Base-by-base conservation (phyloP, 2,797 vertebrate genomes). In the Stomatorhinus walkeri region DNA sequence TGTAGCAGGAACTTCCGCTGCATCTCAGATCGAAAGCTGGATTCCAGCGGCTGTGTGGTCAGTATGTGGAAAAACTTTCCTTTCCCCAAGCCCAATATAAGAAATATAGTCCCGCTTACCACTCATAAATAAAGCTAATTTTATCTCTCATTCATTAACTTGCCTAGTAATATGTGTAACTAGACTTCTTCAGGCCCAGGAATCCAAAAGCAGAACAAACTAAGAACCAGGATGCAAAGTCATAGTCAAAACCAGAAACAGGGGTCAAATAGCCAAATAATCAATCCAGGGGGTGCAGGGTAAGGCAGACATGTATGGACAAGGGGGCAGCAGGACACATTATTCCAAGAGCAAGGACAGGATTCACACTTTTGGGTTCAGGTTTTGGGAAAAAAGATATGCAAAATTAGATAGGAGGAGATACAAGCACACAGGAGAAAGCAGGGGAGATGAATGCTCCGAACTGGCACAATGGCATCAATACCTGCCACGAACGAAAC, bases 1-100 rank as follows among this genome's bases (percentile, higher is more conserved):
- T 99, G 98, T 93, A 99, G 98, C 92, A 97, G 98, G 92, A 99
- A 99, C 90, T 99, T 98, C 92, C 97, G 97, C 90, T 99, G 98
- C 94, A 98, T 99, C 90, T 95, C 98, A 0, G 98, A 99, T 91
- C 96, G 98, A 89, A 99, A 99, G 92, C 95, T 99, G 91, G 98
- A 99, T 94, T 99, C 98, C 0, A 97, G 96, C 0, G 98, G 98
- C 89, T 99, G 98, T 0, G 96, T 99, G 96, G 98, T 99, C 94
- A 86, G 98, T 97, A 12, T 48, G 22, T 16, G 36, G 36, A 43
- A 28, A 19, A 43, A 5, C 19, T 10, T 14, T 14, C 56, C 3
- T 59, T 59, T 88, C 84, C 68, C 40, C 52, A 43, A 24, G 51
- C 48, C 48, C 68, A 56, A 9, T 49, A 85, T 51, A 91, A 89